These are phyloP conservation scores for Tyto alba DNA, from an alignment of 2,113 vertebrate genomes.

Conservation along the genomic window DNA sequence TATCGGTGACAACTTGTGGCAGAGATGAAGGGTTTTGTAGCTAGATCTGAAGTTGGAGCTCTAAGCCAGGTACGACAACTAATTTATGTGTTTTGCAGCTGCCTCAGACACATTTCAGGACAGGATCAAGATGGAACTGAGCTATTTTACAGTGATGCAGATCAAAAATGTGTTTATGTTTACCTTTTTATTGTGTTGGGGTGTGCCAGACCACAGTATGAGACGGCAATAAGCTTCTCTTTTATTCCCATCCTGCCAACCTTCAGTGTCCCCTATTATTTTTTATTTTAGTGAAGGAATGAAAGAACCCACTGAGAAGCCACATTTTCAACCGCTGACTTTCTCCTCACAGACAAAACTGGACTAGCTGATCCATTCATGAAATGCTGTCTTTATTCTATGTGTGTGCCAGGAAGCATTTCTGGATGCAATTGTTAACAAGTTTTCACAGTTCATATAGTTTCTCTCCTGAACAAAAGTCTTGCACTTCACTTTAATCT, in stretches of 20 bases:
- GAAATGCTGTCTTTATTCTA: background rate
- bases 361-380: background rate
- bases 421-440: background rate
- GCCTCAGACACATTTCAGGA: background rate
- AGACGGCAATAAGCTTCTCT: background rate
- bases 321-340: background rate
- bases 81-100: background rate
- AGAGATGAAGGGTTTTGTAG: background rate
- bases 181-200: background rate
- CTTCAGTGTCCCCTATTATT: background rate
- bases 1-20: background rate
- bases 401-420: background rate
- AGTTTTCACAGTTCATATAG: background rate
- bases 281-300: background rate
- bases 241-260: background rate
- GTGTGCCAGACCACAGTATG: background rate
- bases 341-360: background rate
- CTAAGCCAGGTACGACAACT: background rate
- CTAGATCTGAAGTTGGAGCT: accelerated
- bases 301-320: background rate
- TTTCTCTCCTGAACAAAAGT: background rate
- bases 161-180: background rate
- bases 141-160: background rate
- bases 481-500: background rate
- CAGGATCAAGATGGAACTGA: background rate